phyloP scores from a whole-genome alignment of 2,113 vertebrate genomes.

The Caloenas nicobarica region DNA sequence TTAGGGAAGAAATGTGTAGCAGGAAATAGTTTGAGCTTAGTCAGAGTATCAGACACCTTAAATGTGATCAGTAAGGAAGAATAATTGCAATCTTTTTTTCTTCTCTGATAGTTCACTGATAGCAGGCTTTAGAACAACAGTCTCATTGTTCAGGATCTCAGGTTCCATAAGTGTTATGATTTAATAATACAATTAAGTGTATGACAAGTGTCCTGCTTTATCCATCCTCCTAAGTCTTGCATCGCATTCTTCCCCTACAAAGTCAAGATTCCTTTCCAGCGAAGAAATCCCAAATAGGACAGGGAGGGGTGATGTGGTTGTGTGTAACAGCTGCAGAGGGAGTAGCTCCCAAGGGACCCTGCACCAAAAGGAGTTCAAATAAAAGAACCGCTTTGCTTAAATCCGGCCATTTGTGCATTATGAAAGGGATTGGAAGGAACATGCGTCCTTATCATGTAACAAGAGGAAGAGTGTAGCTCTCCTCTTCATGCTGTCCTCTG shows the following conservation, averaged over 20 bases:
- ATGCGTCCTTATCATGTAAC: neutral
- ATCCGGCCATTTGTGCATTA: neutral
- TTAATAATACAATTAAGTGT: neutral
- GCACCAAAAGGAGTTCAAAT: neutral
- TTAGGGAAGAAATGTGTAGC: neutral
- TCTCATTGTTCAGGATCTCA: neutral
- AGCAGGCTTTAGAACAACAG: neutral
- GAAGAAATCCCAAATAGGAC: neutral
- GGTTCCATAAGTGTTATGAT: neutral
- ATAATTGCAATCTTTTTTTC: neutral
- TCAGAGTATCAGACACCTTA: neutral
- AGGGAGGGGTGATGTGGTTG: fast-evolving
- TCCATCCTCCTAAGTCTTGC: neutral
- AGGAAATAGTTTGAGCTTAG: neutral
- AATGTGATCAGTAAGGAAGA: neutral
- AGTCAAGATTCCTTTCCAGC: neutral
- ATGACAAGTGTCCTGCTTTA: neutral
- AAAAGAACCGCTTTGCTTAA: neutral
- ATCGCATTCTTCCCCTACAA: neutral
- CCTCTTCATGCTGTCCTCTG: neutral
- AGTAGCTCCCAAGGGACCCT: neutral
- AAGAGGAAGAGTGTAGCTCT: neutral
- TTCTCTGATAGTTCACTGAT: neutral
- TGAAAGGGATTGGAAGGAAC: neutral
- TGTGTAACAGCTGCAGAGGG: neutral